Percentiles rank a stretch among this genome's conserved stretches.
phyloP scores from a whole-genome alignment of 2,888 invertebrate species.

The Drosophila setosimentum region DNA sequence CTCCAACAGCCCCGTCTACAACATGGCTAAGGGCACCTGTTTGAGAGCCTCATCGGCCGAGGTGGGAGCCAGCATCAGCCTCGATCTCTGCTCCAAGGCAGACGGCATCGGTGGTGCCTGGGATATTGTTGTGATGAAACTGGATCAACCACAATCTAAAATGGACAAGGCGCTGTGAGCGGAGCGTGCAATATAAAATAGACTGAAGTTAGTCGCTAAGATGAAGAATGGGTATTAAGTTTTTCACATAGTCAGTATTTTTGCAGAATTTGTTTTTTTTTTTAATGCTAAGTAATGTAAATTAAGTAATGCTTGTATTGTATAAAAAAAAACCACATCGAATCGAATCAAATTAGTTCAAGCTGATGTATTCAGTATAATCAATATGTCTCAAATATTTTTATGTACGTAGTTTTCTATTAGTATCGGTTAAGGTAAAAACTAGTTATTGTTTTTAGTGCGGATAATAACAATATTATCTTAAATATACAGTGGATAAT shows the following conservation, averaged over 20 bases:
- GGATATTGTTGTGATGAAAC: constrained; percentile 57
- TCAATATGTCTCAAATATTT: constrained; percentile 18
- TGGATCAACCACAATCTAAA: constrained; percentile 29
- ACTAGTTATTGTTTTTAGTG: neutral
- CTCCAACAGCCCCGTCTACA: constrained; percentile 91
- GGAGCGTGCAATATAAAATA: constrained; percentile 39
- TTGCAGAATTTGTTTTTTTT: constrained; percentile 30
- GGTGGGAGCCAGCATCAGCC: constrained; percentile 86
- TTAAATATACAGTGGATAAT: neutral
- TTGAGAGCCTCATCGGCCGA: constrained; percentile 87
- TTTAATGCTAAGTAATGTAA: neutral
- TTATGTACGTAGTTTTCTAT: constrained; percentile 20
- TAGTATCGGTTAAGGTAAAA: constrained; percentile 8
- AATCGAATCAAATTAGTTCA: constrained; percentile 5
- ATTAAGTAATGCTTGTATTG: no score
- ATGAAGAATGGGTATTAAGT: constrained; percentile 52
- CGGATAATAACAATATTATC: neutral
- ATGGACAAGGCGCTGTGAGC: constrained; percentile 52
- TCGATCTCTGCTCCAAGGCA: constrained; percentile 88
- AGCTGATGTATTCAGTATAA: constrained; percentile 8
- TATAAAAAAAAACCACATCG: neutral
- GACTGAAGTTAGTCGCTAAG: constrained; percentile 63
- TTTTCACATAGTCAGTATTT: constrained; percentile 66
- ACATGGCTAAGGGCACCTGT: constrained; percentile 94
- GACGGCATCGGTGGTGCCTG: constrained; percentile 77